These are phyloP conservation scores for Melinopterus prodromus DNA, from an alignment of 2,888 invertebrate genomes.

Conservation along the genomic window DNA sequence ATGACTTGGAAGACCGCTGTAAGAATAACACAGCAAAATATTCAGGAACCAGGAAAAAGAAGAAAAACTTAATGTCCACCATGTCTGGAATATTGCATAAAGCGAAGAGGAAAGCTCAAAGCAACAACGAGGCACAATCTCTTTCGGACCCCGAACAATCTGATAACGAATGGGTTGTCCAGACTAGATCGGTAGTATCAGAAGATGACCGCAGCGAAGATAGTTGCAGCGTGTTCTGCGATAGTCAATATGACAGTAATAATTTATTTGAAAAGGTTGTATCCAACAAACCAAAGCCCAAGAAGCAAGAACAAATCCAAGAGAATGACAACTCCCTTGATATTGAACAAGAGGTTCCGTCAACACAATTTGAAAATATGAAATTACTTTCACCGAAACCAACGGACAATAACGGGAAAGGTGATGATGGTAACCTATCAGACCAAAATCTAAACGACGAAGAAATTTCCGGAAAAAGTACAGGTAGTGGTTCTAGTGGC, in stretches of 20 bases:
- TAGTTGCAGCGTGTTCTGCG: constrained; percentile 67
- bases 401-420: constrained; percentile 46
- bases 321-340: constrained; percentile 37
- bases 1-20: constrained; percentile 60
- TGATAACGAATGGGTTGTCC: constrained; percentile 73
- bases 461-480: constrained; percentile 67
- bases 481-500: constrained; percentile 68
- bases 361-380: constrained; percentile 46
- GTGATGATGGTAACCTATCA: constrained; percentile 57
- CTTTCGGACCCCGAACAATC: constrained; percentile 81
- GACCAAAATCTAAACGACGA: constrained; percentile 68
- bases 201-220: constrained; percentile 72
- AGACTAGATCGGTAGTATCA: constrained; percentile 75
- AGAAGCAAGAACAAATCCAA: constrained; percentile 43
- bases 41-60: constrained; percentile 67
- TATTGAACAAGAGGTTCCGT: background rate
- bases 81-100: constrained; percentile 87
- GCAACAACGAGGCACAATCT: constrained; percentile 66
- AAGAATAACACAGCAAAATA: constrained; percentile 55
- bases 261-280: constrained; percentile 72
- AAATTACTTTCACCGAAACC: constrained; percentile 53
- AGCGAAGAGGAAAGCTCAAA: constrained; percentile 75
- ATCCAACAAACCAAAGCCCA: constrained; percentile 47
- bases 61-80: constrained; percentile 83
- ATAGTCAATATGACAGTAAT: constrained; percentile 62